Percentiles rank a stretch among this genome's conserved stretches.
phyloP scores from a whole-genome alignment of 2,888 invertebrate genomes.

The Caenorhabditis japonica region DNA sequence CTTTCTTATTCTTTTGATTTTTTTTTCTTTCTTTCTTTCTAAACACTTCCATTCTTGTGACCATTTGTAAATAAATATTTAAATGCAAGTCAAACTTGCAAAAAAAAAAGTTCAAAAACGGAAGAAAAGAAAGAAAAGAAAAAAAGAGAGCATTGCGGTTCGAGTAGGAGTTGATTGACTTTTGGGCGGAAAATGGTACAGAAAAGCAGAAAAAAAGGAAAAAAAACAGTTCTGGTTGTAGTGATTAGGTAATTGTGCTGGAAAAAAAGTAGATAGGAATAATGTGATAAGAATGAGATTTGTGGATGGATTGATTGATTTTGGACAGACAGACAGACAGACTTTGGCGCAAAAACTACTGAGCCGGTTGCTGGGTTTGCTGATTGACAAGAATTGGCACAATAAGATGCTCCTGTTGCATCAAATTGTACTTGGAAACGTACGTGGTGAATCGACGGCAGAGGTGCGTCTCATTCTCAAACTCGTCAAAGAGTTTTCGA shows the following conservation, averaged over 20 bases:
- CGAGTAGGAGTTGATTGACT: constrained; percentile 19
- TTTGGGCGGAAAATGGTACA: constrained; percentile 28
- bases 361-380: constrained; percentile 24
- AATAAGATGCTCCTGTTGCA: constrained; percentile 97
- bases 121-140: not conserved
- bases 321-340: too few relatives aligned
- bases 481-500: constrained; percentile 94
- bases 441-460: constrained; percentile 88
- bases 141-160: constrained; percentile 8
- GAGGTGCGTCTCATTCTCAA: constrained; percentile 82
- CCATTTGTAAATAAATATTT: too few relatives aligned
- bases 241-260: not conserved
- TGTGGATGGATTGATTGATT: too few relatives aligned
- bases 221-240: too few relatives aligned
- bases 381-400: constrained; percentile 85
- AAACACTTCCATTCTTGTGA: too few relatives aligned
- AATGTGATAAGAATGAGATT: not conserved
- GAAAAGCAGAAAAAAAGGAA: not conserved
- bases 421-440: constrained; percentile 97
- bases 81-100: constrained; percentile 40
- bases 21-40: too few relatives aligned
- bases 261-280: not conserved
- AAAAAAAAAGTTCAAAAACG: too few relatives aligned
- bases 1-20: not conserved
- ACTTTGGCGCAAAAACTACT: too few relatives aligned